These are phyloP conservation scores for Holacanthella duospinosa DNA, from an alignment of 2,888 invertebrate genomes.

Conservation along the genomic window DNA sequence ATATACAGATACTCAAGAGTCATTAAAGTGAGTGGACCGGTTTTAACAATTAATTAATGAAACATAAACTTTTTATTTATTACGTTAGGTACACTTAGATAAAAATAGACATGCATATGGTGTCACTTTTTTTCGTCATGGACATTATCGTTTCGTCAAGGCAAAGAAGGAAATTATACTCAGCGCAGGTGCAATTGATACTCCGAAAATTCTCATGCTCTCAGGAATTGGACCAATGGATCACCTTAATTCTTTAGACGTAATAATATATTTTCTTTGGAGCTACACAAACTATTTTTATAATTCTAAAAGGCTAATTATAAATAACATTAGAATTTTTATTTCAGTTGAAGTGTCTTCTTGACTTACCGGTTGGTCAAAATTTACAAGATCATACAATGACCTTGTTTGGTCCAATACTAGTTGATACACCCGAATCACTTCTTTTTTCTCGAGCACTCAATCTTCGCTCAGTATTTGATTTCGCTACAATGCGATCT, in stretches of 20 bases:
- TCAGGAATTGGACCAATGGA: not conserved
- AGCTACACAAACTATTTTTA: too few relatives aligned
- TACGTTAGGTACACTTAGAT: not conserved
- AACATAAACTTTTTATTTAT: not conserved
- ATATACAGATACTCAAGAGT: slow-evolving; percentile 6
- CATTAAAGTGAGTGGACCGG: not conserved
- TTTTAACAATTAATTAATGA: not conserved
- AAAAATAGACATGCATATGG: not conserved
- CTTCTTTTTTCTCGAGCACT: not conserved
- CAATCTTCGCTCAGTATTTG: not conserved
- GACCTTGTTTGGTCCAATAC: slow-evolving; percentile 1
- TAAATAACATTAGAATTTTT: not conserved
- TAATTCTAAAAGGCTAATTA: too few relatives aligned
- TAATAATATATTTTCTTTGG: too few relatives aligned
- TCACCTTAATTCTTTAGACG: not conserved
- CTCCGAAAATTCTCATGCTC: not conserved
- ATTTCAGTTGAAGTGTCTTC: not conserved
- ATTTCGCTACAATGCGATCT: not conserved
- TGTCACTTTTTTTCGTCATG: slow-evolving; percentile 1
- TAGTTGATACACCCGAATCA: not conserved
- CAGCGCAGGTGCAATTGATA: not conserved
- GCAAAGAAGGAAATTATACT: slow-evolving; percentile 4
- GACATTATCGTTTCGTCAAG: not conserved
- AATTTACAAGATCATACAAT: slow-evolving; percentile 4
- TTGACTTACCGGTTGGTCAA: not conserved